Evolutionary conservation across 2,113 vertebrate species (phyloP), one percentile per base, ranked within the genome.

Genomic region (Sinocyclocheilus anophthalmus): DNA sequence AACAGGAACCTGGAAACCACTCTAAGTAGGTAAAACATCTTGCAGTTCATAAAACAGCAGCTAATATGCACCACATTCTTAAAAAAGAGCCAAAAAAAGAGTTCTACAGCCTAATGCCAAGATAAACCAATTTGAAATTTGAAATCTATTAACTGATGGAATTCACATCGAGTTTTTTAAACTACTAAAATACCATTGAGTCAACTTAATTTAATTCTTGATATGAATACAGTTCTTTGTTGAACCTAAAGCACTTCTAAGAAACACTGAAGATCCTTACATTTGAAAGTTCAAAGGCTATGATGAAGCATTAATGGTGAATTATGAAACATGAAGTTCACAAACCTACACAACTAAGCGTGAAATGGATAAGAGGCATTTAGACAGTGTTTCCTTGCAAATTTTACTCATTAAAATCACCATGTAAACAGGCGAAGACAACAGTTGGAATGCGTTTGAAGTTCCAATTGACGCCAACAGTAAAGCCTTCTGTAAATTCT

Each of bases 361-460:
- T 65, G 59, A 48, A 63, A 61, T 81, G 37, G 7, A n/a, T 61
- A 24, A 80, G 5, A 80, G 13, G 20, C 22, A 42, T 22, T 63
- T 16, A 45, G 9, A 80, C 55, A 78, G 2, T 22, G 30, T 33
- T 80, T 61, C 22, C 14, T 39, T 26, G 22, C 9, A 20, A 48
- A 65, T 24, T 42, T 12, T 3, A 18, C 37, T n/a, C 33, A 9
- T 13, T 65, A 16, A 63, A 81, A 26, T 26, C 39, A 2, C 11
- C 5, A 73, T 18, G 83, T 83, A 82, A 20, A 78, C 86, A 88
- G 85, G 86, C 83, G 83, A 88, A 78, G 69, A 88, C 90, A 85
- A 80, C 16, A 70, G 50, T 50, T 80, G 50, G 72, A 84, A 67
- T 1, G 6, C 5, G 14, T 30, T 81, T 20, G 14, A 48, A 48